phyloP scores from a whole-genome alignment of 2,888 invertebrate species.

The Malthinus seriepunctatus region DNA sequence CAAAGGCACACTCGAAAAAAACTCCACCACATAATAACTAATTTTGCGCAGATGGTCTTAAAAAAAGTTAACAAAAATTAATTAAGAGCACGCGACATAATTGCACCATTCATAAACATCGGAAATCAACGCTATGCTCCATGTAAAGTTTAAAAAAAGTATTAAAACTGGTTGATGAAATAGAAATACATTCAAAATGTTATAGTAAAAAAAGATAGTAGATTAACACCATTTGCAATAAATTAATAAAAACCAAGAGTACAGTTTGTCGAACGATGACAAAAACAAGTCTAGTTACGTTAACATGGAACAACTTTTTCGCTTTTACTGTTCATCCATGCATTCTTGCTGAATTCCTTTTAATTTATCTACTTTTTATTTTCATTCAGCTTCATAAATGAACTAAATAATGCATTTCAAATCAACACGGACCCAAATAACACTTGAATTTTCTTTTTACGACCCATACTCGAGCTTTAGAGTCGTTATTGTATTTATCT shows the following conservation, averaged over 20 bases:
- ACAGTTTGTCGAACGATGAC: conserved; percentile 13
- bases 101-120: conserved; percentile 26
- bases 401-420: no score
- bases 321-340: conserved; percentile 14
- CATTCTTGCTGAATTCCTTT: conserved; percentile 6
- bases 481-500: no score
- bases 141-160: conserved; percentile 8
- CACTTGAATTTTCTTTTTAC: no score
- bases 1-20: background rate
- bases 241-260: conserved; percentile 13
- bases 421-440: no score
- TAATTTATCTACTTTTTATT: no score
- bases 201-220: background rate
- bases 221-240: conserved; percentile 13
- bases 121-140: conserved; percentile 17
- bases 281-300: conserved; percentile 12
- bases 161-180: background rate
- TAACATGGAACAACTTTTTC: conserved; percentile 7
- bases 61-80: conserved; percentile 19
- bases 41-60: background rate
- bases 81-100: conserved; percentile 29
- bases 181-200: background rate
- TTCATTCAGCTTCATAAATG: no score
- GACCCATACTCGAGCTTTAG: no score
- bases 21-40: background rate